Evolutionary conservation across 2,113 vertebrate genomes (phyloP).

Genomic region (Cyanoliseus patagonus): DNA sequence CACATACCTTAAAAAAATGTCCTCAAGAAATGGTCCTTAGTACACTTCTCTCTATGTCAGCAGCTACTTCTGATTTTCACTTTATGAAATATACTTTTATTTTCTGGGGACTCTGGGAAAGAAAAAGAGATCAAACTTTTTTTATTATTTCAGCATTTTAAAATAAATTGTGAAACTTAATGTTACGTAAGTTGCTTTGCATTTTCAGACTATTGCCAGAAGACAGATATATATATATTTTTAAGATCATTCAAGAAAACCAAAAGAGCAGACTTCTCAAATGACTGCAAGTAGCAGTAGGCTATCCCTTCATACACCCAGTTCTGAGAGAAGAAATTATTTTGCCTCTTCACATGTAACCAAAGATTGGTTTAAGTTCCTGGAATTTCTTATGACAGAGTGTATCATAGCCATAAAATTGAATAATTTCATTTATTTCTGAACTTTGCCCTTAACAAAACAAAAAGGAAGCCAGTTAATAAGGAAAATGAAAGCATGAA

Average conservation of each 20-base stretch:
- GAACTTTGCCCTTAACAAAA: neutral
- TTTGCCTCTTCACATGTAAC: neutral
- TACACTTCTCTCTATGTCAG: neutral
- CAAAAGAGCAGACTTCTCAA: neutral
- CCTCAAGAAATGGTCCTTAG: neutral
- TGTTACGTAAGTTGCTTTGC: neutral
- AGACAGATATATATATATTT: neutral
- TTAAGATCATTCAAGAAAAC: neutral
- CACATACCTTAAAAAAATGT: conserved; percentile 28
- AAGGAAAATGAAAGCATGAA: neutral
- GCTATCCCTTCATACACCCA: neutral
- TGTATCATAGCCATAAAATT: neutral
- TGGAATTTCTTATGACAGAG: neutral
- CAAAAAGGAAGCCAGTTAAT: neutral
- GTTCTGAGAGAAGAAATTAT: neutral
- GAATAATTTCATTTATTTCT: neutral
- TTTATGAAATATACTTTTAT: neutral
- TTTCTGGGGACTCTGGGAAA: neutral
- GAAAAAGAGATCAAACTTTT: neutral
- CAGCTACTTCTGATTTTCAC: neutral
- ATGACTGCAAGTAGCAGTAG: neutral
- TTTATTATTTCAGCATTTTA: neutral
- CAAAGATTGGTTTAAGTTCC: neutral
- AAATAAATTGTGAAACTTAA: neutral
- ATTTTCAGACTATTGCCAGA: neutral